phyloP scores from a whole-genome alignment of 2,888 invertebrate species.

The Eupithecia inturbata region DNA sequence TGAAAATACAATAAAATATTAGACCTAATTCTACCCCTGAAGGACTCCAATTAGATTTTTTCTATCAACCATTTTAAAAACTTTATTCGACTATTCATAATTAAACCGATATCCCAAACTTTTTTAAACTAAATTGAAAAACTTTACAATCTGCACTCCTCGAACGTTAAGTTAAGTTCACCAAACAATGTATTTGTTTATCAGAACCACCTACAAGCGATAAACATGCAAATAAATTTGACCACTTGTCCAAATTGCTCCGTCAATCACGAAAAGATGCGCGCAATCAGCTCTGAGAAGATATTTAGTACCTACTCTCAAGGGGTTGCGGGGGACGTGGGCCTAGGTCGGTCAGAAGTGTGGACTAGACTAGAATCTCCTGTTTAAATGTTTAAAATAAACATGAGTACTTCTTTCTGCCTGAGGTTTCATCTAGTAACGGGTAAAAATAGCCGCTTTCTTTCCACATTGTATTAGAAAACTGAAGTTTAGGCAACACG shows the following conservation, averaged over 20 bases:
- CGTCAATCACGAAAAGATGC: conserved; percentile 15
- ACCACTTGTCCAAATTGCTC: conserved; percentile 29
- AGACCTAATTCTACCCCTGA: background rate
- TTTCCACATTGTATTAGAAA: background rate
- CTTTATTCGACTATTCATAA: too few species aligned
- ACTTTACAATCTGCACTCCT: background rate
- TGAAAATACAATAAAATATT: background rate
- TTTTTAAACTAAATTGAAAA: too few species aligned
- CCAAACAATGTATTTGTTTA: background rate
- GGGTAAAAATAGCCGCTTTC: background rate
- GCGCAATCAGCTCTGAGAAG: background rate
- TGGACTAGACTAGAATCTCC: background rate
- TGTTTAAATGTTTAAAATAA: background rate
- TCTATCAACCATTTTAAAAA: background rate
- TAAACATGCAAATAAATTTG: conserved; percentile 11
- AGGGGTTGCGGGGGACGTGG: background rate
- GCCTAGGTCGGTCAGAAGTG: background rate
- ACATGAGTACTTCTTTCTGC: background rate
- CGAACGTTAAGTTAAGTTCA: too few species aligned
- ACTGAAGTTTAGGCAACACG: background rate
- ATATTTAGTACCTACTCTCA: background rate
- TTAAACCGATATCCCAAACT: too few species aligned
- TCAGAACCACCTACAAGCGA: background rate
- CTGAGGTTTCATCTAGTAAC: background rate
- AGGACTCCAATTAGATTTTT: background rate